Evolutionary conservation across 64 coral and sea anemone species (phyloP), one percentile per base, ranked within the genome.

Genomic region (Trachythela sp.): DNA sequence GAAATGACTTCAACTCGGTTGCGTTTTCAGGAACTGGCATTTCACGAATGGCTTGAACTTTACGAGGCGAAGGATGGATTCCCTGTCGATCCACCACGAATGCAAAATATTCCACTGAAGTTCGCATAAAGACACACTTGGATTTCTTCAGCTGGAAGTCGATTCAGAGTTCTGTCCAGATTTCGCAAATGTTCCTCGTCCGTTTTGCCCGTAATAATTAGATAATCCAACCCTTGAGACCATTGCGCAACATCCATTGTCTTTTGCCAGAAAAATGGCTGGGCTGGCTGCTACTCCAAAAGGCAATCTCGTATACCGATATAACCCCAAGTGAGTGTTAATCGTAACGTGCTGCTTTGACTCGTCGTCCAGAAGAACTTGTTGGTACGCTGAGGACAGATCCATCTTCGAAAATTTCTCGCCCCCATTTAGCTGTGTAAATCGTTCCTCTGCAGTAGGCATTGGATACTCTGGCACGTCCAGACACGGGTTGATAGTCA

Each of bases 341-440:
- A 90, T 90, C 0, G 88, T 90, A 18, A 90, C 49, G 39, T 58
- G 84, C 32, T 83, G 48, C 36, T 54, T 52, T 36, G 41, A 50
- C 17, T 84, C 20, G 17, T 36, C 49, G 7, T 90, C 77, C 31
- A 84, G 10, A 4, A 85, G 84, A 4, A 92, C 40, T 71, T 92
- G 90, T 83, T 95, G 91, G 8, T 88, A 95, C 20, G 93, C 92
- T 60, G 75, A 87, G 49, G 42, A 91, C 13, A 94, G 70, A 83
- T 94, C 93, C 0, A 91, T 41, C 43, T 94, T 91, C 56, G 90
- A 29, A n/a, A n/a, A n/a, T n/a, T n/a, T n/a, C n/a, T n/a, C n/a
- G n/a, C n/a, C n/a, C n/a, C n/a, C n/a, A n/a, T n/a, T n/a, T n/a
- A n/a, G n/a, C n/a, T n/a, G n/a, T n/a, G n/a, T n/a, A n/a, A n/a